A percentile compares a stretch with the other conserved stretches of the same genome.
These are phyloP conservation scores for Myoxocephalus aenaeus DNA, from an alignment of 2,797 vertebrate species.

Conservation along the genomic window DNA sequence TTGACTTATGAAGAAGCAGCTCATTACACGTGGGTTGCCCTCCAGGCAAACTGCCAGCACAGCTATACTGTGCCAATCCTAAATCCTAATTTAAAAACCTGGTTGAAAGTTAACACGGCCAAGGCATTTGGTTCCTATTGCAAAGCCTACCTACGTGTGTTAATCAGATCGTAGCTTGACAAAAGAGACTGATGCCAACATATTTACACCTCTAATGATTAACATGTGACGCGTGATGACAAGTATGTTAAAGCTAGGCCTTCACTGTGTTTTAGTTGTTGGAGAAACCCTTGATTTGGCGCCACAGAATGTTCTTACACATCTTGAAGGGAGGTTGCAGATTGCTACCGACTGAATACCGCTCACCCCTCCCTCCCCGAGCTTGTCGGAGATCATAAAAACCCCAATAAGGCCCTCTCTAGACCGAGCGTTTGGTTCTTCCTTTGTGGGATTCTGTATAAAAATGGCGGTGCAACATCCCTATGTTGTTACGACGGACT, in stretches of 20 bases:
- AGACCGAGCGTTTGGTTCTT: too few species aligned
- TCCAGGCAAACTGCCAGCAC: slow-evolving; percentile 11
- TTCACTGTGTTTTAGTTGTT: neutral
- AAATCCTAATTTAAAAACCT: neutral
- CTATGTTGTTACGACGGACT: too few species aligned
- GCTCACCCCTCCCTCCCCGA: too few species aligned
- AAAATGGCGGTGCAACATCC: too few species aligned
- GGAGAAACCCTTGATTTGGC: neutral
- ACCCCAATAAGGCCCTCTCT: too few species aligned
- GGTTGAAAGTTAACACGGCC: neutral
- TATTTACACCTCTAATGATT: neutral
- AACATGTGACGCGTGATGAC: neutral
- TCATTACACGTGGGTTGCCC: slow-evolving; percentile 30
- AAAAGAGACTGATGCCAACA: neutral
- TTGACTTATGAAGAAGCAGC: slow-evolving; percentile 47
- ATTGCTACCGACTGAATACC: neutral
- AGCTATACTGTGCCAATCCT: neutral
- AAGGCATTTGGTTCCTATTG: neutral
- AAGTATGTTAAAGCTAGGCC: neutral
- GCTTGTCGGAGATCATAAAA: too few species aligned
- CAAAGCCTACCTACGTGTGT: neutral
- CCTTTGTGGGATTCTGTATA: too few species aligned
- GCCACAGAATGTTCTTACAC: neutral
- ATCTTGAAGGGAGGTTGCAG: neutral
- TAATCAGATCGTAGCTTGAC: neutral